Percentiles rank a stretch among this genome's conserved stretches.
Evolutionary conservation across 2,113 vertebrate genomes (phyloP).

Genomic region (Istiophorus platypterus): DNA sequence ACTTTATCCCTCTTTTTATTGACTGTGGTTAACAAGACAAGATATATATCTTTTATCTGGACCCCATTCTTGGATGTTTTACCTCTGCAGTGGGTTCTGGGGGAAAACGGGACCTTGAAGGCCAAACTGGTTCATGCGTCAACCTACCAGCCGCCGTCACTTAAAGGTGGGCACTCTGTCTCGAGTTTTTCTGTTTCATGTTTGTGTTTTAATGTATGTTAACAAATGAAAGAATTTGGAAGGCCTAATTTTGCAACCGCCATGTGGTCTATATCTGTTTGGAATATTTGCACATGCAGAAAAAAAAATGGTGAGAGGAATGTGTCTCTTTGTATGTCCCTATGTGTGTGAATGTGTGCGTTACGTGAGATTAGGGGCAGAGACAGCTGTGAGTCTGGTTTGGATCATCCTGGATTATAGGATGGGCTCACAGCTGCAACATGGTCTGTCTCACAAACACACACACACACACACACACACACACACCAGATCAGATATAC

Average conservation of each 20-base stretch:
- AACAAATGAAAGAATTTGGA: slow-evolving; percentile 23
- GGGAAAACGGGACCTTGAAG: slow-evolving; percentile 90
- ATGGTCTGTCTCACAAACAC: slow-evolving; percentile 41
- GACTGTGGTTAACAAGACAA: too few relatives aligned
- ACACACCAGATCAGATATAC: slow-evolving; percentile 1
- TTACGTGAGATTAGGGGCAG: slow-evolving; percentile 76
- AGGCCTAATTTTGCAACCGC: slow-evolving; percentile 40
- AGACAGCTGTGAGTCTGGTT: slow-evolving; percentile 77
- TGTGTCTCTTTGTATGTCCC: slow-evolving; percentile 23
- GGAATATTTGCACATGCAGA: slow-evolving; percentile 41
- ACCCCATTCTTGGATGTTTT: slow-evolving; percentile 15
- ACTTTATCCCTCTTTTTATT: too few relatives aligned
- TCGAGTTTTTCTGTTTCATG: not conserved
- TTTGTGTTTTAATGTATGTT: slow-evolving; percentile 5
- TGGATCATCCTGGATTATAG: slow-evolving; percentile 84
- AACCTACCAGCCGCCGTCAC: slow-evolving; percentile 93
- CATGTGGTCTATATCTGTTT: slow-evolving; percentile 63
- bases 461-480: slow-evolving; percentile 33
- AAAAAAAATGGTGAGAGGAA: slow-evolving; percentile 49
- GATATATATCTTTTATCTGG: not conserved
- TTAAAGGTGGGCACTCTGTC: slow-evolving; percentile 87
- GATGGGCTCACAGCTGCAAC: slow-evolving; percentile 71
- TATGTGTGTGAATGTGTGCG: slow-evolving; percentile 45
- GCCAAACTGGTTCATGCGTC: slow-evolving; percentile 88
- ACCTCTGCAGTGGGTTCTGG: slow-evolving; percentile 84